Evolutionary conservation across 2,113 vertebrate genomes (phyloP).

Genomic region (Hypocryptadius cinnamomeus): DNA sequence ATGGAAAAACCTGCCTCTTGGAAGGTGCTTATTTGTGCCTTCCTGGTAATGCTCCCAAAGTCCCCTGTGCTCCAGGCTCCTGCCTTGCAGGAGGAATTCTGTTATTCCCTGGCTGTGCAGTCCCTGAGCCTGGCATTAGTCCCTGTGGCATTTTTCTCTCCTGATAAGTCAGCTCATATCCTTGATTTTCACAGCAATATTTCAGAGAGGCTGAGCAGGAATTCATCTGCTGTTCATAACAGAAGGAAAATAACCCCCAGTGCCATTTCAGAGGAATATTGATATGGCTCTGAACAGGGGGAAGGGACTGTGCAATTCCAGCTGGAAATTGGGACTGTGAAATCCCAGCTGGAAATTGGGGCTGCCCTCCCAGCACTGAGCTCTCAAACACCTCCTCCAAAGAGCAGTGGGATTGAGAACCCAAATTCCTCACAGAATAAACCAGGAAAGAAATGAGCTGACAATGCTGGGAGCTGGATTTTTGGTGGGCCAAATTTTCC

Average conservation of each 20-base stretch:
- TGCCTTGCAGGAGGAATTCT: background rate
- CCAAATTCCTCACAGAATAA: background rate
- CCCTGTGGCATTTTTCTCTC: background rate
- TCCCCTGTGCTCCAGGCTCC: background rate
- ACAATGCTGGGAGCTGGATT: background rate
- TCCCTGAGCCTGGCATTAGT: background rate
- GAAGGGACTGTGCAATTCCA: background rate
- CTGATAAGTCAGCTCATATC: constrained; percentile 13
- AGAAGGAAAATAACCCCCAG: background rate
- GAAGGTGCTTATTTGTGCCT: background rate
- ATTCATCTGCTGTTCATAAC: background rate
- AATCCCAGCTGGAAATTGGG: constrained; percentile 21
- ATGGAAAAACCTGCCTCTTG: background rate
- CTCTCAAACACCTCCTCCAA: background rate
- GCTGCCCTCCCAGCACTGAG: background rate
- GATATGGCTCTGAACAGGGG: background rate
- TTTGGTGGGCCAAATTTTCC: background rate
- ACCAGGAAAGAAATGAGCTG: background rate
- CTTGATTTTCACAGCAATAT: constrained; percentile 38
- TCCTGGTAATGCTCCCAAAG: background rate
- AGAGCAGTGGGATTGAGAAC: background rate
- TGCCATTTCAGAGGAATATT: background rate
- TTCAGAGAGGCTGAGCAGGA: background rate
- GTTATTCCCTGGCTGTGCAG: background rate
- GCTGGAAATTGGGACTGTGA: constrained; percentile 10